A percentile compares a stretch with the other conserved stretches of the same genome.
phyloP scores from a whole-genome alignment of 2,888 invertebrate genomes.

The Zhengitettix transpicula region DNA sequence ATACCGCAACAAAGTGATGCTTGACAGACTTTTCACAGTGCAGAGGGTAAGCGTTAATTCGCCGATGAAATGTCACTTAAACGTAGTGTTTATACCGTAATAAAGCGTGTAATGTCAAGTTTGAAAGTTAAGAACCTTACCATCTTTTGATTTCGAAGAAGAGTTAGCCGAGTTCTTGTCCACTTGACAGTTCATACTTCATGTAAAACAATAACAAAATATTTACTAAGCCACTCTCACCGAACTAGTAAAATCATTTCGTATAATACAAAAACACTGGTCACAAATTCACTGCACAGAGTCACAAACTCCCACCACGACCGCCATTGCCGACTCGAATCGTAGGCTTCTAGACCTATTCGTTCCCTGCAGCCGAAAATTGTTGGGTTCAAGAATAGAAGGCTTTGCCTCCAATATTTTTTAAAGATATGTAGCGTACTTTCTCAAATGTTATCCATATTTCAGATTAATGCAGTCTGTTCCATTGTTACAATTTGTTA shows the following conservation, averaged over 20 bases:
- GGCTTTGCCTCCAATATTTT: no score
- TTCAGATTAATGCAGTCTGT: no score
- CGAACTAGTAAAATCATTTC: slow-evolving; percentile 37
- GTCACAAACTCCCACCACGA: background rate
- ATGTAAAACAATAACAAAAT: slow-evolving; percentile 24
- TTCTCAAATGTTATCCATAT: no score
- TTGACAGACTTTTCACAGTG: no score
- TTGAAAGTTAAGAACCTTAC: slow-evolving; percentile 13
- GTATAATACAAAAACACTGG: slow-evolving; percentile 4
- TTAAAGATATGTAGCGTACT: no score
- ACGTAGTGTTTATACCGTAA: no score
- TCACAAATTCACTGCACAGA: slow-evolving; percentile 2
- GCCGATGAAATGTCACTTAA: no score
- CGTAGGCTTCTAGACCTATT: background rate
- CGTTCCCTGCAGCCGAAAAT: background rate
- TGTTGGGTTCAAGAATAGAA: no score
- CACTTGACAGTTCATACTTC: slow-evolving; percentile 20
- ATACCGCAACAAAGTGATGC: no score
- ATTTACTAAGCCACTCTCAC: slow-evolving; percentile 35
- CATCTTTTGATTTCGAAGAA: slow-evolving; percentile 20
- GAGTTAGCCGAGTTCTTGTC: slow-evolving; percentile 19
- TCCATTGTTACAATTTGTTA: no score
- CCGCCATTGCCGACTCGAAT: slow-evolving; percentile 11
- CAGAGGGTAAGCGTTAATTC: no score
- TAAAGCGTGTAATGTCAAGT: no score